Base-by-base conservation (phyloP, 2,888 invertebrate species). In the Apotomis turbidana region DNA sequence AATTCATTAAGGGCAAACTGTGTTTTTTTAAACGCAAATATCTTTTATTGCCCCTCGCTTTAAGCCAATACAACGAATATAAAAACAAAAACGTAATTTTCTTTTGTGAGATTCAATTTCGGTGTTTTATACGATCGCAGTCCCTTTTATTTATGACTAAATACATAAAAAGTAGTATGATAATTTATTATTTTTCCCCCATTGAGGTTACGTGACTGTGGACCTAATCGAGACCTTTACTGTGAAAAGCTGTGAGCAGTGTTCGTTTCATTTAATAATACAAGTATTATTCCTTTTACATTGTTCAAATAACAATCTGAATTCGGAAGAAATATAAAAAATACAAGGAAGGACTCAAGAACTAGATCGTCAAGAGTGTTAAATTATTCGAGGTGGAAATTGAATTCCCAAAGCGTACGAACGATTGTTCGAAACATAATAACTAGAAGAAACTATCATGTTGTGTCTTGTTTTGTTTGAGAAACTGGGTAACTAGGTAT, bases 1-100 rank as follows among this genome's bases (percentile, higher is more conserved):
- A 80, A 79, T 81, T 81, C 77, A 80, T 81, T 81, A 79, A 74
- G 73, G 74, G 54, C 71, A 78, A 80, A 78, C 69, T 74, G 76
- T 77, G 75, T 76, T 79, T 81, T 80, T 78, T 80, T 78, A 80
- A 83, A 80, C 76, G 77, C 77, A 77, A 77, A 79, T 79, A 81
- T 77, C 78, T 81, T 79, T 79, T 78, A 78, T 78, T 76, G 76
- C 70, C 69, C 59, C 74, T 69, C 73, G 63, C 68, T 60, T 76
- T 79, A 77, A 75, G 74, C 75, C 77, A 78, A 79, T 81, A 78
- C 75, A 79, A 75, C 68, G 76, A 75, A 76, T 80, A 80, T 76
- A 76, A 80, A 80, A 79, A 78, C 79, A 78, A 77, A 78, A 81
- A 79, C 75, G 79, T 79, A 78, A 79, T 80, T 79, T 79, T 77